Base-by-base conservation (phyloP, 2,797 vertebrate genomes). In the Dromococcyx pavoninus region DNA sequence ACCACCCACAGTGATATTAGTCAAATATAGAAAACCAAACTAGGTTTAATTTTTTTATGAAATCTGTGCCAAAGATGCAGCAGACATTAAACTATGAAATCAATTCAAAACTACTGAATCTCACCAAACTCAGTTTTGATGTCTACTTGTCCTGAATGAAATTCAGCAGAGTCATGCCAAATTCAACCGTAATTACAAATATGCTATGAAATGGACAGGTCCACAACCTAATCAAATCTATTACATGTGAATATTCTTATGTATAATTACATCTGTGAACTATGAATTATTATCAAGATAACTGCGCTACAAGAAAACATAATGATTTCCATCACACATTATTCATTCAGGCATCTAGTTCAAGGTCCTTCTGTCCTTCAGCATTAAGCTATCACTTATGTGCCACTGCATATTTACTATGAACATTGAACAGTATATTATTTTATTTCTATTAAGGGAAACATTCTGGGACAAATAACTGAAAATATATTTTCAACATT, bases 371-470 rank as follows among this genome's bases (percentile, higher is more conserved):
- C 51, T 32, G 46, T 78, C 13, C 35, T 74, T 88, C 66, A 86
- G 2, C 15, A 54, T 23, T 66, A 75, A 88, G 1, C 9, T 58
- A 33, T 80, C 54, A 39, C 11, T 81, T 71, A 57, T 43, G 48
- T 89, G 18, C 4, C 44, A 41, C 30, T 54, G 41, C 79, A 53
- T 74, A 76, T 86, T 86, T 86, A 22, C 13, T 61, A 25, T 8
- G 69, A 91, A 48, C n/a, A 18, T 33, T 54, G 6, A 15, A 84
- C 48, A 50, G 3, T 74, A 74, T 92, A 46, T 81, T 57, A 88
- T 85, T 90, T 72, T 53, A 94, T 69, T 86, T 93, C 61, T 91
- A 78, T 94, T 81, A 81, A 86, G 93, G 30, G 73, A 88, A 88
- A 78, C 21, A 77, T 48, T 5, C 4, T 54, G 13, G 30, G 39